A percentile compares a stretch with the other conserved stretches of the same genome.
Conservation (phyloP, 2,888 invertebrate species). For the Chironomus tentans region DNA sequence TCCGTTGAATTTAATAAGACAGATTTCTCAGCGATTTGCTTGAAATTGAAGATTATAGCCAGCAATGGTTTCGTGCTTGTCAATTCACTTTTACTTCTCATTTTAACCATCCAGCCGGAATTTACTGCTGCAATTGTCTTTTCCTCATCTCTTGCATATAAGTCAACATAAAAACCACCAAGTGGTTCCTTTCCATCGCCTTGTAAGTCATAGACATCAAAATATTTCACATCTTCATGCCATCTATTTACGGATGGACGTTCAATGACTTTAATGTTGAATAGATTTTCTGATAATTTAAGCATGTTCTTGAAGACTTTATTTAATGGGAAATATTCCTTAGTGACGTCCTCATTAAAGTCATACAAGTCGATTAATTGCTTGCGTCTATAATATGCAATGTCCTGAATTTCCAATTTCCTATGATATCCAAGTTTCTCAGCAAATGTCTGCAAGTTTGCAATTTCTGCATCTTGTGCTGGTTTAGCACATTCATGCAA, state of each 20-base stretch:
- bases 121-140: conserved; percentile 52
- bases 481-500: conserved; percentile 60
- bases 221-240: conserved; percentile 80
- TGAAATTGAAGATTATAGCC: conserved; percentile 75
- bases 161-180: conserved; percentile 81
- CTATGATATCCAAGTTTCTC: conserved; percentile 55
- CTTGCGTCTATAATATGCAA: conserved; percentile 78
- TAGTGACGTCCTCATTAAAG: conserved; percentile 60
- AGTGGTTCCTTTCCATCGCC: conserved; percentile 45
- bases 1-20: conserved; percentile 67
- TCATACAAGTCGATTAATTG: conserved; percentile 57
- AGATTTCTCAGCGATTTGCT: conserved; percentile 55
- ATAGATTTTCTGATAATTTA: conserved; percentile 63
- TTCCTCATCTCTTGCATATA: conserved; percentile 58
- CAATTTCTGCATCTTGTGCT: conserved; percentile 66
- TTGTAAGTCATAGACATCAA: conserved; percentile 64
- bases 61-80: conserved; percentile 61
- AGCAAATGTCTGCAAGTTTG: conserved; percentile 62
- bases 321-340: conserved; percentile 74
- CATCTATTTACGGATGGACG: conserved; percentile 59
- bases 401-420: conserved; percentile 69
- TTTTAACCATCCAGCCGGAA: conserved; percentile 63
- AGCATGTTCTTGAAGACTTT: conserved; percentile 73
- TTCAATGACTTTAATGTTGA: conserved; percentile 66
- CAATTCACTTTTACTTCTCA: conserved; percentile 59